Evolutionary conservation across 2,797 vertebrate genomes (phyloP).

Genomic region (Danio kyathit): DNA sequence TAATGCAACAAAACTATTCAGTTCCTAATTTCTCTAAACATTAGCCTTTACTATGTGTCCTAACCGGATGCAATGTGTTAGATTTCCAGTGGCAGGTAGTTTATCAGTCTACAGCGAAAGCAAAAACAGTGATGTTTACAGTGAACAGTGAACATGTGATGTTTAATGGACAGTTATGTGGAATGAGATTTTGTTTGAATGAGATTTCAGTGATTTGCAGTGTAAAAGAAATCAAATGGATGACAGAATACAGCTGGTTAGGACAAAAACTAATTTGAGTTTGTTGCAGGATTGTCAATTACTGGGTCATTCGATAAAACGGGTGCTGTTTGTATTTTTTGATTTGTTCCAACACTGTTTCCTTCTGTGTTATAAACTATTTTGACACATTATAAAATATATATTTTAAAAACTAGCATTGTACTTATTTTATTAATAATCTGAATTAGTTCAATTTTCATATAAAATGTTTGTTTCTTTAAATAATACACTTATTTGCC

Average conservation of each 20-base stretch:
- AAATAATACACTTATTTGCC: too few relatives aligned
- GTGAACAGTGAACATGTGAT: neutral
- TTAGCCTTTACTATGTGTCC: neutral
- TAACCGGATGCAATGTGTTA: neutral
- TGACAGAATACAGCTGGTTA: slow-evolving; percentile 13
- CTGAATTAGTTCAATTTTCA: too few relatives aligned
- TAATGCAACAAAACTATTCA: neutral
- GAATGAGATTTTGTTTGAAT: neutral
- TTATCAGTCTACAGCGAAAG: neutral
- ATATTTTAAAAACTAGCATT: too few relatives aligned
- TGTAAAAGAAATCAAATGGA: neutral
- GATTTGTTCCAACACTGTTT: neutral
- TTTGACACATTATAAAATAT: too few relatives aligned
- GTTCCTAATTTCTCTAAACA: neutral
- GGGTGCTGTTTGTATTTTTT: neutral
- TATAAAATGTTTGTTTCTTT: too few relatives aligned
- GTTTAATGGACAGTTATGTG: neutral
- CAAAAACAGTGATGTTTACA: neutral
- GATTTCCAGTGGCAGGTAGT: neutral
- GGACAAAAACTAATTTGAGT: slow-evolving; percentile 4
- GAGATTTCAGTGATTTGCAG: neutral
- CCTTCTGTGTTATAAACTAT: neutral
- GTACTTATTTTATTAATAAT: too few relatives aligned
- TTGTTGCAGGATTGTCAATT: neutral
- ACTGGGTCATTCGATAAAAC: neutral